phyloP scores from a whole-genome alignment of 2,888 invertebrate genomes.

The Scaptomyza cyrtandrae region DNA sequence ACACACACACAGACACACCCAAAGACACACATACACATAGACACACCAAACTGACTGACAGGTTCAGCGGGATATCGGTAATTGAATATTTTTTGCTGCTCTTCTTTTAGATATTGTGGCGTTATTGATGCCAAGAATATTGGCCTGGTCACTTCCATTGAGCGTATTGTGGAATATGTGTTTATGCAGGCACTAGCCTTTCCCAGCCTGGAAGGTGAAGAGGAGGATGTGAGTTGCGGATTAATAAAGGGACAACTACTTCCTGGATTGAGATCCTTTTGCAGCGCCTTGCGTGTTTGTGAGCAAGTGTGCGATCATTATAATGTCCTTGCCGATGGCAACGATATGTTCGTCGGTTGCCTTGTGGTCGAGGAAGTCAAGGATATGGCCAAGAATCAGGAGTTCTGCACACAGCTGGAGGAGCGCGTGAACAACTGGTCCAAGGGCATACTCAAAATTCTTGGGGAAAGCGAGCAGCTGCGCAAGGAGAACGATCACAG shows the following conservation, averaged over 20 bases:
- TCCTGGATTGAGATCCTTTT: slow-evolving; percentile 93
- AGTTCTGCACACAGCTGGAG: slow-evolving; percentile 88
- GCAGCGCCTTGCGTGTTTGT: slow-evolving; percentile 94
- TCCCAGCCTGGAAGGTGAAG: slow-evolving; percentile 91
- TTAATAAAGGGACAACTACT: slow-evolving; percentile 93
- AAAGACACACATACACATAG: background rate
- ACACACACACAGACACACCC: background rate
- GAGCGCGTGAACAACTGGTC: slow-evolving; percentile 92
- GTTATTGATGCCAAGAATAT: slow-evolving; percentile 91
- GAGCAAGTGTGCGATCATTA: slow-evolving; percentile 93
- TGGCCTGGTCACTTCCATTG: slow-evolving; percentile 93
- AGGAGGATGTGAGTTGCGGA: slow-evolving; percentile 91
- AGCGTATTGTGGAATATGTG: slow-evolving; percentile 94
- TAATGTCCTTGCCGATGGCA: slow-evolving; percentile 91
- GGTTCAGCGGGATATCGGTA: slow-evolving; percentile 36
- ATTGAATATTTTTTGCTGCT: slow-evolving; percentile 43
- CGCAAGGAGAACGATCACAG: slow-evolving; percentile 95
- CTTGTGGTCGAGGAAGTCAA: slow-evolving; percentile 89
- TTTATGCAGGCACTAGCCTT: slow-evolving; percentile 95
- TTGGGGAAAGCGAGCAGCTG: slow-evolving; percentile 96
- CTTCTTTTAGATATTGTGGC: slow-evolving; percentile 88
- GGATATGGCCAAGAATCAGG: slow-evolving; percentile 88
- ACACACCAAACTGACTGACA: background rate
- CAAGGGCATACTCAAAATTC: slow-evolving; percentile 91
- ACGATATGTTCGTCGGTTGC: slow-evolving; percentile 87